Conservation (phyloP, 2,797 vertebrate species). For the Melanotaenia nigrans region DNA sequence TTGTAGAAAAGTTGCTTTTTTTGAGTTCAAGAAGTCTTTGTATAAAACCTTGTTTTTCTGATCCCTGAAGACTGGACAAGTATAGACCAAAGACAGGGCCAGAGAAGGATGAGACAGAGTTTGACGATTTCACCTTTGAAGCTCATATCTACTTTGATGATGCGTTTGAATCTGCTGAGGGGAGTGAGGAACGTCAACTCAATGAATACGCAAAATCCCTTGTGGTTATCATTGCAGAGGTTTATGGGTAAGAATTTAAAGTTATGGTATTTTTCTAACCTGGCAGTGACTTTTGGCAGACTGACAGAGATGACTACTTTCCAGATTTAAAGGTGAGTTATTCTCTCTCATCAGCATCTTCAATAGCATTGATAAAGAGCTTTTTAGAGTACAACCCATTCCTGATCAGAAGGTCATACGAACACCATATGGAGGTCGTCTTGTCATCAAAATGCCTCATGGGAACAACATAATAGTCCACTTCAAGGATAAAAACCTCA, state of each 20-base stretch:
- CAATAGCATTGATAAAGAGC: conserved; percentile 34
- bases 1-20: too few species aligned
- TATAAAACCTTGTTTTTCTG: conserved; percentile 12
- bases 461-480: conserved; percentile 76
- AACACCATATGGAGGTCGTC: conserved; percentile 80
- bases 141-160: conserved; percentile 81
- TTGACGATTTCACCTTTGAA: conserved; percentile 67
- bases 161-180: conserved; percentile 53
- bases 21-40: too few species aligned
- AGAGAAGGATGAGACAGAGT: accelerated
- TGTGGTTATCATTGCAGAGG: conserved; percentile 65
- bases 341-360: conserved; percentile 64
- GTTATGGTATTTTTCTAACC: not conserved
- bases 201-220: conserved; percentile 69
- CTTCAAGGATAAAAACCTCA: conserved; percentile 78
- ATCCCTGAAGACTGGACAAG: conserved; percentile 69
- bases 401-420: conserved; percentile 61
- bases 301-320: not conserved
- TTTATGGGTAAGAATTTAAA: conserved; percentile 60
- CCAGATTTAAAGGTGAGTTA: not conserved
- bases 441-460: conserved; percentile 74
- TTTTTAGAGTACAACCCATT: conserved; percentile 50
- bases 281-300: not conserved
- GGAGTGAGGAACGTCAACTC: conserved; percentile 39
- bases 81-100: conserved; percentile 73